A percentile compares a stretch with the other conserved stretches of the same genome.
Evolutionary conservation across 2,888 invertebrate genomes (phyloP).

Genomic region (Cloeon dipterum): DNA sequence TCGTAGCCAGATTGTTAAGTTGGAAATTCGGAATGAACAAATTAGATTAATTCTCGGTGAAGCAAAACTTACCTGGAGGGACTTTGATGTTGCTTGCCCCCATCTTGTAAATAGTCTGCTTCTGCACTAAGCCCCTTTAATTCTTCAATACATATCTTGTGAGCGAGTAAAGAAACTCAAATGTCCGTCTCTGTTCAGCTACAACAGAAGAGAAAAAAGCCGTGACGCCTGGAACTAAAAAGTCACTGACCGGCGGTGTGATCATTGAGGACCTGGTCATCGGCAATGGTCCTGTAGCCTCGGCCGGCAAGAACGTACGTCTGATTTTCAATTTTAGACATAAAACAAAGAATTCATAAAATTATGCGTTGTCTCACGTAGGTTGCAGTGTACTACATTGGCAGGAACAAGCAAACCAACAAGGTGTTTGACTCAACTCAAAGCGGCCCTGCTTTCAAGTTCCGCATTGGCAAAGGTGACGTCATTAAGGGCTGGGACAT

Average conservation of each 20-base stretch:
- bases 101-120: too few species aligned
- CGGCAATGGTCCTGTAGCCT: slow-evolving; percentile 59
- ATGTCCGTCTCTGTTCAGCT: too few species aligned
- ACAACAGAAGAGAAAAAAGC: too few species aligned
- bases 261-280: slow-evolving; percentile 52
- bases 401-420: slow-evolving; percentile 56
- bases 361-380: slow-evolving; percentile 7
- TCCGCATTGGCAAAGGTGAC: slow-evolving; percentile 59
- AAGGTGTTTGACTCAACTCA: slow-evolving; percentile 62
- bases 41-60: too few species aligned
- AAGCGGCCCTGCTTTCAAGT: slow-evolving; percentile 64
- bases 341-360: background rate
- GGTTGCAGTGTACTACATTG: slow-evolving; percentile 60
- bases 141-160: too few species aligned
- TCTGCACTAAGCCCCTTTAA: too few species aligned
- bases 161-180: too few species aligned
- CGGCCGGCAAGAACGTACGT: slow-evolving; percentile 39
- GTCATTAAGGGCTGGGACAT: slow-evolving; percentile 83
- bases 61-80: too few species aligned
- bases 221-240: slow-evolving; percentile 21
- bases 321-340: background rate
- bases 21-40: too few species aligned
- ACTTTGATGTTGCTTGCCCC: too few species aligned
- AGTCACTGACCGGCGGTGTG: slow-evolving; percentile 49
- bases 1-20: too few species aligned